Percentiles rank a stretch among this genome's conserved stretches.
Evolutionary conservation across 2,113 vertebrate genomes (phyloP).

Genomic region (Apodemus speciosus): DNA sequence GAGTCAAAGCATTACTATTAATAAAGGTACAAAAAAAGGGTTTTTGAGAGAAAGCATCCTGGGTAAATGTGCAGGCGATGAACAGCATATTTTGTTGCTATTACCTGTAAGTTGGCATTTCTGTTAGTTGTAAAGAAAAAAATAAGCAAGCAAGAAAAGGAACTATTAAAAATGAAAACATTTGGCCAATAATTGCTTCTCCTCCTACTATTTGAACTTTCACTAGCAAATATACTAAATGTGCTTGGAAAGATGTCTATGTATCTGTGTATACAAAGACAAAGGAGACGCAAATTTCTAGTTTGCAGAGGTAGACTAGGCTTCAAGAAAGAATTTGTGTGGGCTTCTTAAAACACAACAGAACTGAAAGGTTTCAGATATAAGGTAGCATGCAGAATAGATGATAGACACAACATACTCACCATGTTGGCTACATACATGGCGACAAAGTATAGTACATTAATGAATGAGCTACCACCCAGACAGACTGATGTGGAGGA

Average conservation of each 20-base stretch:
- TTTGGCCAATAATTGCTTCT: not conserved
- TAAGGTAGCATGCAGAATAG: not conserved
- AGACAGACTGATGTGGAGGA: not conserved
- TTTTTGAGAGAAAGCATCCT: slow-evolving; percentile 16
- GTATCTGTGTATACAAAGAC: not conserved
- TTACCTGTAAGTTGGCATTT: slow-evolving; percentile 1
- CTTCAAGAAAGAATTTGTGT: not conserved
- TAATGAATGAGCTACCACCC: not conserved
- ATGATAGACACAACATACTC: not conserved
- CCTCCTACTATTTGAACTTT: not conserved
- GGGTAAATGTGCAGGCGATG: not conserved
- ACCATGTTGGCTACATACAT: not conserved
- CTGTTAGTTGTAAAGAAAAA: slow-evolving; percentile 11
- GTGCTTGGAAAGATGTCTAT: slow-evolving; percentile 30
- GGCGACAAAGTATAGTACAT: not conserved
- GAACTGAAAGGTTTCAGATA: not conserved
- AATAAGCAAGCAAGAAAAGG: not conserved
- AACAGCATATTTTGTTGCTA: not conserved
- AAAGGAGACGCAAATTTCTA: not conserved
- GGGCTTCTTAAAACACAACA: slow-evolving; percentile 9
- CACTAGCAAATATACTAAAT: not conserved
- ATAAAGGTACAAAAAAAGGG: not conserved
- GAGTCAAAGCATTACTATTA: not conserved
- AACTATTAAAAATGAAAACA: slow-evolving; percentile 40
- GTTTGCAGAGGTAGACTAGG: not conserved